These are phyloP conservation scores for Ruditapes philippinarum DNA, from an alignment of 1,140 invertebrate species.

Conservation along the genomic window DNA sequence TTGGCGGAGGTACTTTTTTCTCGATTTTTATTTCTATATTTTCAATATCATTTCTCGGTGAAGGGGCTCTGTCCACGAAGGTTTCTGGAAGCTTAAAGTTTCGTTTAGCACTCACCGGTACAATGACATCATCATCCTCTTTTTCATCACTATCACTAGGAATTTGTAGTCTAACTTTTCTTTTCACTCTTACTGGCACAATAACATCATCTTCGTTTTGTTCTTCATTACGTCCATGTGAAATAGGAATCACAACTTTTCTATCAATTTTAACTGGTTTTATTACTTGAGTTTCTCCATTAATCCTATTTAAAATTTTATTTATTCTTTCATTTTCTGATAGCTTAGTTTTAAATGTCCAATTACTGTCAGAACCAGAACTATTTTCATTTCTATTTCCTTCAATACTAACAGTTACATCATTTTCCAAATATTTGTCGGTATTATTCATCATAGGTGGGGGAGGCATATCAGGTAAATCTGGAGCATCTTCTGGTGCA, in stretches of 20 bases:
- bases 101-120: conserved; percentile 14
- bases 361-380: conserved; percentile 27
- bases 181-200: conserved; percentile 52
- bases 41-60: neutral
- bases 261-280: conserved; percentile 44
- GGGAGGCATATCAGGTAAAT: conserved; percentile 46
- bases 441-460: conserved; percentile 14
- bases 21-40: neutral
- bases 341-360: conserved; percentile 21
- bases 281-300: conserved; percentile 13
- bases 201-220: conserved; percentile 32
- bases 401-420: neutral
- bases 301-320: neutral
- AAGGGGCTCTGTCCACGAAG: conserved; percentile 18
- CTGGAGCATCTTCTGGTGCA: conserved; percentile 50
- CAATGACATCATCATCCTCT: conserved; percentile 31
- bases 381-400: neutral
- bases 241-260: conserved; percentile 35
- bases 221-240: neutral
- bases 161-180: conserved; percentile 35
- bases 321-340: neutral
- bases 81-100: conserved; percentile 12
- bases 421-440: neutral
- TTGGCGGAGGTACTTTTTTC: conserved; percentile 19
- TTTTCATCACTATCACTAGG: neutral